phyloP scores from a whole-genome alignment of 2,113 vertebrate species.

The Suncus etruscus region DNA sequence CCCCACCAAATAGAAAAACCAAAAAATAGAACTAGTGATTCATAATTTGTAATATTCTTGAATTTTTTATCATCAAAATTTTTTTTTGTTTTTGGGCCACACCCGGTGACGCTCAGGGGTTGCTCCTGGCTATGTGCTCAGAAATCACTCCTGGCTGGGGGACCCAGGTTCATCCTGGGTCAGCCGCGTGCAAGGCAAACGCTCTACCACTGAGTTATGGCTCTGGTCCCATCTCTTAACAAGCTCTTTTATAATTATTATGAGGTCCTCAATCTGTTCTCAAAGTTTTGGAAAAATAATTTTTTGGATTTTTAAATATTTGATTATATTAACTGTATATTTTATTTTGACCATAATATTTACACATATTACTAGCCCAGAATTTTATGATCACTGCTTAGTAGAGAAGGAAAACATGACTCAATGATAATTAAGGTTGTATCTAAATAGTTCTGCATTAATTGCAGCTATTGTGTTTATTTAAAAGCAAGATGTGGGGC shows the following conservation, averaged over 20 bases:
- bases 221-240: not conserved
- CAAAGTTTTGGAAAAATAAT: slow-evolving; percentile 19
- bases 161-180: too few relatives aligned
- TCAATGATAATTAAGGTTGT: slow-evolving; percentile 2
- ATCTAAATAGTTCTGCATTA: slow-evolving; percentile 1
- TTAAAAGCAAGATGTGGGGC: slow-evolving; percentile 25
- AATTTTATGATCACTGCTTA: slow-evolving; percentile 1
- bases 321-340: slow-evolving; percentile 2
- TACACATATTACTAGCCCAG: not conserved
- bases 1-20: too few relatives aligned
- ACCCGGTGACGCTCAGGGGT: too few relatives aligned
- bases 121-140: too few relatives aligned
- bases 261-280: not conserved
- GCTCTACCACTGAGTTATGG: too few relatives aligned
- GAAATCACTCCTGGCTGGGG: too few relatives aligned
- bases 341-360: not conserved
- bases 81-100: too few relatives aligned
- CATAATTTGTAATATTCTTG: not conserved
- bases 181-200: too few relatives aligned
- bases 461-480: not conserved
- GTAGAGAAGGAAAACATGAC: not conserved
- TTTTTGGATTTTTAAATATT: slow-evolving; percentile 17
- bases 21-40: not conserved
- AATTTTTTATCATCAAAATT: not conserved
- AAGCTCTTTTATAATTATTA: not conserved